These are phyloP conservation scores for Orestias chungarensis DNA, from an alignment of 2,797 vertebrate species.

Conservation along the genomic window DNA sequence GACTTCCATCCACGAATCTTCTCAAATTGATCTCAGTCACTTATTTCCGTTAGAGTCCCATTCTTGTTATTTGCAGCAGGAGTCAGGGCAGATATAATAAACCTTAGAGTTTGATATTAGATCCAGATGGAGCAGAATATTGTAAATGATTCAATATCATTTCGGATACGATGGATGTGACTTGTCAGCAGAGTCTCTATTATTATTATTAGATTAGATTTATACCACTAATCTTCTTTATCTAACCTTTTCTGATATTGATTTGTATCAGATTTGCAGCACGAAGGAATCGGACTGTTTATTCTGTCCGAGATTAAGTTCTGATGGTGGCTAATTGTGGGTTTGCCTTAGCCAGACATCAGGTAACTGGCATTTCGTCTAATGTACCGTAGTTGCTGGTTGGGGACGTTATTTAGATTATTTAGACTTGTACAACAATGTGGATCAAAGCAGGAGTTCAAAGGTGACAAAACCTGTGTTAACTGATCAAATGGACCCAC, in stretches of 20 bases:
- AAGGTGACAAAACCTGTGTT: background rate
- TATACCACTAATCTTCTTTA: background rate
- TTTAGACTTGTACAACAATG: background rate
- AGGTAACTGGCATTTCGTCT: constrained; percentile 13
- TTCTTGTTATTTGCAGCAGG: background rate
- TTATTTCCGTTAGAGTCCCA: background rate
- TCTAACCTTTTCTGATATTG: background rate
- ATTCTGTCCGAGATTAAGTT: constrained; percentile 18
- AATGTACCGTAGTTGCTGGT: constrained; percentile 25
- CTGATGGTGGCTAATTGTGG: constrained; percentile 53
- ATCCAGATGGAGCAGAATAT: constrained; percentile 6
- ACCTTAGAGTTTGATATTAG: background rate
- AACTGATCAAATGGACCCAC: background rate
- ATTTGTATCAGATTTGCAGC: background rate
- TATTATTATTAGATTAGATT: constrained; percentile 16
- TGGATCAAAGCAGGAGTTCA: background rate
- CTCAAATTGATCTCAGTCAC: background rate
- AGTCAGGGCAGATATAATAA: background rate
- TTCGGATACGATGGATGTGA: constrained; percentile 12
- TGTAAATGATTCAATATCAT: background rate
- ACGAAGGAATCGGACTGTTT: background rate
- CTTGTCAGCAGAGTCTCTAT: constrained; percentile 34
- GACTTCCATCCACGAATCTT: too few species aligned
- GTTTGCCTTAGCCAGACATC: constrained; percentile 4
- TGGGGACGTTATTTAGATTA: background rate